Conservation (phyloP, 1,140 invertebrate species). For the Sitobion miscanthi region DNA sequence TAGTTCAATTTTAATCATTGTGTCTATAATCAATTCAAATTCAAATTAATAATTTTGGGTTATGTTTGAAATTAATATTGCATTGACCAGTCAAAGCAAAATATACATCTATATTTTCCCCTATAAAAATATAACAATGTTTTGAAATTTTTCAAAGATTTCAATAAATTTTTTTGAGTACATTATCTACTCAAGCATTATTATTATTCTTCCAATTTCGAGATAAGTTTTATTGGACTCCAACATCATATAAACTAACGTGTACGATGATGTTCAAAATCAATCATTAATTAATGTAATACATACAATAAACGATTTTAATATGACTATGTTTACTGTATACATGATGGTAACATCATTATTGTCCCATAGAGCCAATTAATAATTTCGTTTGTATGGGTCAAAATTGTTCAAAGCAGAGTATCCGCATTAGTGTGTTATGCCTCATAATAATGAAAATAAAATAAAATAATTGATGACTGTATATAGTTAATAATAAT, state of each 20-base stretch:
- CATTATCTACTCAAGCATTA: too few species aligned
- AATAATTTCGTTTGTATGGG: background rate
- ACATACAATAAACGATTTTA: too few species aligned
- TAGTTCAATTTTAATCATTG: background rate
- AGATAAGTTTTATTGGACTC: too few species aligned
- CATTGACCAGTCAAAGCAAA: background rate
- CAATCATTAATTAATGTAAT: too few species aligned
- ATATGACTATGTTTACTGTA: background rate
- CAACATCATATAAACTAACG: too few species aligned
- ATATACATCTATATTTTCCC: background rate
- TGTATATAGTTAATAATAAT: background rate
- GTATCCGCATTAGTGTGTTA: background rate
- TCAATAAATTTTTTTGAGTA: too few species aligned
- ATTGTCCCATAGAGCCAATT: background rate
- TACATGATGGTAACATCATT: background rate
- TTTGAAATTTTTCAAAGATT: too few species aligned
- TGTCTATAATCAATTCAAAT: background rate
- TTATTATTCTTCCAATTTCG: too few species aligned
- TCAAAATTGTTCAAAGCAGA: background rate
- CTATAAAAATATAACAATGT: background rate
- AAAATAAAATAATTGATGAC: background rate
- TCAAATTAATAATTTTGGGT: background rate
- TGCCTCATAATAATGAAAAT: background rate
- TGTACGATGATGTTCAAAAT: too few species aligned
- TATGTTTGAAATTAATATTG: background rate